Evolutionary conservation across 2,888 invertebrate species (phyloP), one percentile per base, ranked within the genome.

Genomic region (Chrysodeixis includens): DNA sequence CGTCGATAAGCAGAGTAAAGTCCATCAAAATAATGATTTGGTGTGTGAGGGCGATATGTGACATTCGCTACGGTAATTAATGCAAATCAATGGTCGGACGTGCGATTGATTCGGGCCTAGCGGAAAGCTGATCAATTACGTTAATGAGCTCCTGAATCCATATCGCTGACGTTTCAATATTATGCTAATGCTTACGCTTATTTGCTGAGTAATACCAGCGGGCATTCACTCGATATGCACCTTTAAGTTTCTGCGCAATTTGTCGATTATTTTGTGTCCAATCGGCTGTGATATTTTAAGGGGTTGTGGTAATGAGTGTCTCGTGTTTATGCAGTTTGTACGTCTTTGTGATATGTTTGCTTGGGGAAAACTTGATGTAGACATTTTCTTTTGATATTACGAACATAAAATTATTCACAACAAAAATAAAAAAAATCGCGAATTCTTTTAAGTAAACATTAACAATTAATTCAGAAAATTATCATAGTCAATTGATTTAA

Each of bases 121-220:
- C 88, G 90, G 92, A 90, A 92, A 93, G 92, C 93, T 90, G 93
- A 94, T 94, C 93, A 94, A 94, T 94, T 94, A 94, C 90, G 91
- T 87, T 93, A 93, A 95, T 94, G 93, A 94, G 93, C 91, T 90
- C 82, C 85, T 87, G 91, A 88, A 90, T 89, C 90, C 89, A 89
- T 92, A 92, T 92, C 88, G 91, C 91, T 92, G 93, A 92, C 91
- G 90, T 91, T 91, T 89, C 89, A 87, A 90, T 90, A 91, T 92
- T 91, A 93, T 92, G 92, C 90, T 90, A 90, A 89, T 92, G 87
- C 87, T 90, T 87, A 88, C 87, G 86, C 84, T 86, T 92, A 90
- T 91, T 90, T 88, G 83, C 89, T 83, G 86, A 88, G 85, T 72
- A 79, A 72, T 72, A 72, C 61, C 79, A 74, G 78, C 76, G 73